These are phyloP conservation scores for Melanerpes aurifrons DNA, from an alignment of 2,113 vertebrate genomes.

Conservation along the genomic window DNA sequence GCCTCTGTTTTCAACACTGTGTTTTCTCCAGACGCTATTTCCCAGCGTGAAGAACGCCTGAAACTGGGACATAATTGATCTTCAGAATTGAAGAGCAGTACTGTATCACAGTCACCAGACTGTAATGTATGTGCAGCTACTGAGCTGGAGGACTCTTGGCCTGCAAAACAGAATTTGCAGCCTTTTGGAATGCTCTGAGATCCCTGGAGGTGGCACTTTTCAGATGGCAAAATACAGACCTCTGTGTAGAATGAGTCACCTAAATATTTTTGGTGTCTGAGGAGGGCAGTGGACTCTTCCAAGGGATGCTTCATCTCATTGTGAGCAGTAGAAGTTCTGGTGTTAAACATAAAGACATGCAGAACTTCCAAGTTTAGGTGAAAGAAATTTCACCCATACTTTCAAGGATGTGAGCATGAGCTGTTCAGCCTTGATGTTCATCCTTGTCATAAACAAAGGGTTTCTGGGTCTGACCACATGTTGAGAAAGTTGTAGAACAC, in stretches of 20 bases:
- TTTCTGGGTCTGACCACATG: neutral
- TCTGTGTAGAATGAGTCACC: neutral
- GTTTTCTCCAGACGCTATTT: neutral
- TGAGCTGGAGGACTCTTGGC: neutral
- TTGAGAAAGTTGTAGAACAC: neutral
- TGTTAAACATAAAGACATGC: neutral
- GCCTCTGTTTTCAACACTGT: neutral
- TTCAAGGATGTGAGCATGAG: rapidly evolving
- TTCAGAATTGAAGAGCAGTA: neutral
- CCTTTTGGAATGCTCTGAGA: neutral
- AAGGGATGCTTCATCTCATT: neutral
- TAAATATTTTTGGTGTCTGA: neutral
- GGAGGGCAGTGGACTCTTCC: neutral
- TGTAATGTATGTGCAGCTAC: no score
- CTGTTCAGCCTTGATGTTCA: neutral
- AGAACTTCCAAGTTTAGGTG: neutral
- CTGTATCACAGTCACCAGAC: no score
- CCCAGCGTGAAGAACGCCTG: neutral
- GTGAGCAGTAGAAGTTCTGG: neutral
- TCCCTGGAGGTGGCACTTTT: rapidly evolving
- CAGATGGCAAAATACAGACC: neutral
- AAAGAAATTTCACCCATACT: neutral
- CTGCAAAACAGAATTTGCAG: rapidly evolving
- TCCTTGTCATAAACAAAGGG: neutral
- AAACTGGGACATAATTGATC: neutral